Evolutionary conservation across 1,140 invertebrate genomes (phyloP).

Genomic region (Eumaeus atala): DNA sequence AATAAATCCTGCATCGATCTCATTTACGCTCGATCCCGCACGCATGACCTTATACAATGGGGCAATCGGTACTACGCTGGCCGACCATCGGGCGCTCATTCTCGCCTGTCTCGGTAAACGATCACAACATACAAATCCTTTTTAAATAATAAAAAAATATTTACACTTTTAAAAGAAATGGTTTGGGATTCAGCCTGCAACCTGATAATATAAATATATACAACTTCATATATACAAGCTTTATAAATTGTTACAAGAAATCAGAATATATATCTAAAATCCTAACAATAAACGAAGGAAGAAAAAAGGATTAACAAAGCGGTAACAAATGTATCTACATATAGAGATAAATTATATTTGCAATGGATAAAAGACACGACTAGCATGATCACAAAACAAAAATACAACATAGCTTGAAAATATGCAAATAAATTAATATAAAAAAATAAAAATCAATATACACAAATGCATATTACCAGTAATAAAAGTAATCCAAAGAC

Average conservation of each 20-base stretch:
- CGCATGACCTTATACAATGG: slow-evolving; percentile 14
- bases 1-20: slow-evolving; percentile 21
- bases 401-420: slow-evolving; percentile 20
- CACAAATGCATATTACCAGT: background rate
- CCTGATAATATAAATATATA: slow-evolving; percentile 7
- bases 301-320: slow-evolving; percentile 20
- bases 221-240: slow-evolving; percentile 9
- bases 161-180: background rate
- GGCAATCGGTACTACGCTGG: slow-evolving; percentile 15
- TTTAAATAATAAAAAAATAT: slow-evolving; percentile 1
- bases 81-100: slow-evolving; percentile 9
- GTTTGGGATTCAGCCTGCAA: background rate
- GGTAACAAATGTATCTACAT: slow-evolving; percentile 13
- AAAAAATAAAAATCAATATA: background rate
- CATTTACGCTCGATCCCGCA: slow-evolving; percentile 16
- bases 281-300: background rate
- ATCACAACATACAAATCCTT: slow-evolving; percentile 1
- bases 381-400: slow-evolving; percentile 11
- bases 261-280: slow-evolving; percentile 14
- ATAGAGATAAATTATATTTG: slow-evolving; percentile 14
- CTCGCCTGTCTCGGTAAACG: background rate
- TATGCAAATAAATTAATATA: slow-evolving; percentile 16
- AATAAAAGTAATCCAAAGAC: slow-evolving; percentile 13
- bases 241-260: slow-evolving; percentile 19
- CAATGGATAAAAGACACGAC: slow-evolving; percentile 19